phyloP scores from a whole-genome alignment of 2,888 invertebrate species.

The Tenthredo distinguenda region DNA sequence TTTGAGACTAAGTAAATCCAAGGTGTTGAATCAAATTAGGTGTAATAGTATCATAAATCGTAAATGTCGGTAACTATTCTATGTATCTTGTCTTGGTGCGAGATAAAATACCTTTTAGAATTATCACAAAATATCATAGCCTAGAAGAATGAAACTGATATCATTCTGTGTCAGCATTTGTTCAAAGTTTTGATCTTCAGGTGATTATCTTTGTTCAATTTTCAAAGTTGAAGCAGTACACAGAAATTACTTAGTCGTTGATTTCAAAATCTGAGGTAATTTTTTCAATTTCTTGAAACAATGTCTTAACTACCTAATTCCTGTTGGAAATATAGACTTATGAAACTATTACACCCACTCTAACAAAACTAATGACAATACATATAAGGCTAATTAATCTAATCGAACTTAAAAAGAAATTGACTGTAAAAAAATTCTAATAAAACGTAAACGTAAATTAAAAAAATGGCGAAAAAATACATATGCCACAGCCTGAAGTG shows the following conservation, averaged over 20 bases:
- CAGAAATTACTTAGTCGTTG: background rate
- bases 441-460: background rate
- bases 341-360: constrained; percentile 16
- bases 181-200: background rate
- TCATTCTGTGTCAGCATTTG: background rate
- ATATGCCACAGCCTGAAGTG: constrained; percentile 40
- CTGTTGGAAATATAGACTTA: background rate
- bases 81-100: background rate
- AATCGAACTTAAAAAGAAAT: background rate
- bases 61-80: background rate
- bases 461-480: constrained; percentile 34
- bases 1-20: constrained; percentile 1
- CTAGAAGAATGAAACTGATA: background rate
- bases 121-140: background rate
- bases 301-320: background rate
- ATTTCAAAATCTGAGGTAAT: background rate
- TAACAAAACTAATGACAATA: background rate
- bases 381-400: background rate
- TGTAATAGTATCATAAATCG: constrained; percentile 22
- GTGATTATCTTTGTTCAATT: background rate
- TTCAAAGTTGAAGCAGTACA: background rate
- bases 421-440: constrained; percentile 13
- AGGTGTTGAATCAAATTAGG: background rate
- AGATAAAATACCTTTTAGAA: constrained; percentile 11
- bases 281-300: background rate